Percentiles rank a stretch among this genome's conserved stretches.
phyloP scores from a whole-genome alignment of 2,888 invertebrate genomes.

The Steinernema hermaphroditum region DNA sequence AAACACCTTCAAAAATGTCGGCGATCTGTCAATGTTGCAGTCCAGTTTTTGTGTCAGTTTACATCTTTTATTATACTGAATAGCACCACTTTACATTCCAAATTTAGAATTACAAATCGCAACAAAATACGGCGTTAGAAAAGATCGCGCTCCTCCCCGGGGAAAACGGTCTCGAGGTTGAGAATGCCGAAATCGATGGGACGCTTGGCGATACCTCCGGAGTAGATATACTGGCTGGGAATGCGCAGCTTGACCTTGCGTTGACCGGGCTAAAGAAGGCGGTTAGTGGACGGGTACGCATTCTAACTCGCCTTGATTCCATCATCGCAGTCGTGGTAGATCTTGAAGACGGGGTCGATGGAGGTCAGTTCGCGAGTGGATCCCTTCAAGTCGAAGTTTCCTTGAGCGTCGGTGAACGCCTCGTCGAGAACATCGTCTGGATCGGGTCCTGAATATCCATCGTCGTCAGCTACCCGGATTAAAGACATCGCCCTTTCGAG shows the following conservation, averaged over 20 bases:
- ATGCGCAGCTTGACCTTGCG: constrained; percentile 25
- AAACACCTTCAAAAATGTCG: background rate
- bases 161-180: constrained; percentile 19
- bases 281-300: background rate
- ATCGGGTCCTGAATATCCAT: constrained; percentile 41
- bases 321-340: constrained; percentile 47
- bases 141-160: constrained; percentile 21
- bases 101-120: too few relatives aligned
- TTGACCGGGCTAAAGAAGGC: constrained; percentile 6
- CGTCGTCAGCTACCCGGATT: background rate
- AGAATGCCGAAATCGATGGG: constrained; percentile 7
- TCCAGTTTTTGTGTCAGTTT: background rate
- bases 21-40: background rate
- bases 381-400: constrained; percentile 43
- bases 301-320: constrained; percentile 36
- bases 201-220: constrained; percentile 21
- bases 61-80: too few relatives aligned
- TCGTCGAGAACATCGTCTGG: constrained; percentile 46
- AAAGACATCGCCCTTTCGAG: too few relatives aligned
- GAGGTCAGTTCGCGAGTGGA: constrained; percentile 46
- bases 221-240: constrained; percentile 22
- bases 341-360: constrained; percentile 46
- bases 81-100: too few relatives aligned
- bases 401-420: constrained; percentile 41
- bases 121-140: background rate